A percentile compares a stretch with the other conserved stretches of the same genome.
phyloP scores from a whole-genome alignment of 2,888 invertebrate species.

The Eupithecia abbreviata region DNA sequence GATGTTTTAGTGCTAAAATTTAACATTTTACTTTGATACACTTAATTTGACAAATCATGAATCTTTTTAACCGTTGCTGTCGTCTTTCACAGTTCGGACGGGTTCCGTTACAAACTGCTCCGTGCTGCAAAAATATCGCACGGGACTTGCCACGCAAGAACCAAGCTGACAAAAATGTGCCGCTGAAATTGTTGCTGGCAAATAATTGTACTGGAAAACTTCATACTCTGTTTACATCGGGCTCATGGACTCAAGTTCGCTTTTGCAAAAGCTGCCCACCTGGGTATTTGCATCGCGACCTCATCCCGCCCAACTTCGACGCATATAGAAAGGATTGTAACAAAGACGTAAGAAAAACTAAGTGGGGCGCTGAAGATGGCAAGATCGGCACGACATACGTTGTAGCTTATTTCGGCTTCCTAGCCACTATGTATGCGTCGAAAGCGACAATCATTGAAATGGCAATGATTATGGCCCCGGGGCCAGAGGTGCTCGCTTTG shows the following conservation, averaged over 20 bases:
- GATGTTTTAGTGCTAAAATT: neutral
- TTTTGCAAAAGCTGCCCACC: neutral
- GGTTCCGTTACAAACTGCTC: neutral
- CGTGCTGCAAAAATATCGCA: neutral
- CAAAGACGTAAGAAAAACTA: neutral
- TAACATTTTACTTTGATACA: neutral
- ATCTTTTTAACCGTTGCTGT: neutral
- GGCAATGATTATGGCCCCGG: neutral
- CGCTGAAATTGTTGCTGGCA: constrained; percentile 1
- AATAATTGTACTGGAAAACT: neutral
- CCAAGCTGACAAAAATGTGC: neutral
- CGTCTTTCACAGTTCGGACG: neutral
- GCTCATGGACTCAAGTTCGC: constrained; percentile 8
- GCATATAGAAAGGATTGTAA: neutral
- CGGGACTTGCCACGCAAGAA: neutral
- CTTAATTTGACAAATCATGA: constrained; percentile 2
- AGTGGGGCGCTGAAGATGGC: neutral
- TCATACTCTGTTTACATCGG: neutral
- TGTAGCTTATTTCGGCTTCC: neutral
- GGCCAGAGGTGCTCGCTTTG: neutral
- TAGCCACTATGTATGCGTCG: neutral
- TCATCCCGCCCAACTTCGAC: neutral
- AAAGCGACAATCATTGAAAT: neutral
- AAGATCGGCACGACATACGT: neutral
- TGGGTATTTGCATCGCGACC: constrained; percentile 3